Evolutionary conservation across 2,797 vertebrate genomes (phyloP), one percentile per base, ranked within the genome.

Genomic region (Benthosema pterotum): DNA sequence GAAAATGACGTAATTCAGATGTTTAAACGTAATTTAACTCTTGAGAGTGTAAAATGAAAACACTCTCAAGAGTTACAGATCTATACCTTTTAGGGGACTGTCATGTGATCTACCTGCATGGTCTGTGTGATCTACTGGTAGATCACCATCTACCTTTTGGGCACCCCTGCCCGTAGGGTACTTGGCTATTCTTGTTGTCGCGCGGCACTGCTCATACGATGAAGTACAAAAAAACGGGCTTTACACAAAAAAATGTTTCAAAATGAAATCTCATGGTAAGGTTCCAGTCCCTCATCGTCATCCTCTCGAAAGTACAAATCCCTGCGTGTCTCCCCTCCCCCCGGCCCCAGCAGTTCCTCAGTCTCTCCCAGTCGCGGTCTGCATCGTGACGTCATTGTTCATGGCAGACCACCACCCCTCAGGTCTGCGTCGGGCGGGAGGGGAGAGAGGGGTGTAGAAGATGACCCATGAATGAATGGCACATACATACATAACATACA

Each of bases 241-340:
- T 38, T 38, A 90, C 86, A 89, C 84, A 87, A 86, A 87, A 87
- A 86, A 87, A 87, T 62, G 78, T 85, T 77, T 72, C 69, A 86
- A 88, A 88, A 88, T 83, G 86, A 85, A 85, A 69, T 60, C 52
- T 56, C 19, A 28, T 76, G 67, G 42, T 66, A 55, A 55, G 57
- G 67, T 83, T 87, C 80, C 84, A 80, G 88, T 85, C 85, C 84
- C 54, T 81, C 48, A 52, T 53, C 71, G 78, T 74, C 83, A 71
- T 81, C 82, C 74, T 74, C 69, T 67, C 61, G 65, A 48, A n/a
- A 81, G 74, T 81, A 77, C 79, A 67, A 46, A 65, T 63, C 80
- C 54, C 25, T 60, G 18, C 52, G 0, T 6, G 14, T 11, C 43
- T 28, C 22, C 43, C 42, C n/a, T n/a, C n/a, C n/a, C n/a, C n/a